A percentile compares a stretch with the other conserved stretches of the same genome.
Conservation (phyloP, 2,888 invertebrate genomes). For the Atethmia centrago region DNA sequence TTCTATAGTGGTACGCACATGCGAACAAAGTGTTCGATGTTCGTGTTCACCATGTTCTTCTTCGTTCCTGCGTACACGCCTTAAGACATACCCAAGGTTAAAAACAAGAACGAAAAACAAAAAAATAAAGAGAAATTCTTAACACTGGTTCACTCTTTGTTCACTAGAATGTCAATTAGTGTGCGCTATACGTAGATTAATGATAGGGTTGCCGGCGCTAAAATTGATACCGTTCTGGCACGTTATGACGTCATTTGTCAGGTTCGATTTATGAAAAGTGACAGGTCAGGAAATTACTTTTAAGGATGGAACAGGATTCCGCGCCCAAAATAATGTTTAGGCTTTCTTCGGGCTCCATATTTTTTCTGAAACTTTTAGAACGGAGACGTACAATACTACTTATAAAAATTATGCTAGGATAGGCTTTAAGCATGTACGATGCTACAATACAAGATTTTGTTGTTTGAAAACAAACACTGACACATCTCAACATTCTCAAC, state of each 20-base stretch:
- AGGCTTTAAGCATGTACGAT: neutral
- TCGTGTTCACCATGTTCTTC: too few relatives aligned
- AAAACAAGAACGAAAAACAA: slow-evolving; percentile 29
- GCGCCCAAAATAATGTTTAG: neutral
- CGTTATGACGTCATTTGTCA: slow-evolving; percentile 33
- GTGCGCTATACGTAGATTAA: slow-evolving; percentile 39
- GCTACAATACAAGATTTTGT: neutral
- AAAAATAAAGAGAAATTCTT: slow-evolving; percentile 44
- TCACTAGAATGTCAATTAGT: slow-evolving; percentile 50
- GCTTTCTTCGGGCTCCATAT: neutral
- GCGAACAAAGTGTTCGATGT: too few relatives aligned
- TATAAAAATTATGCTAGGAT: neutral
- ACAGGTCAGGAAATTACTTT: slow-evolving; percentile 43
- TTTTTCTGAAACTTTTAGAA: neutral
- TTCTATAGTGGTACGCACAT: too few relatives aligned
- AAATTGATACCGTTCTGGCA: slow-evolving; percentile 23
- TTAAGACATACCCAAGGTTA: neutral
- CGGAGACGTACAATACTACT: neutral
- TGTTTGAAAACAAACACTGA: neutral
- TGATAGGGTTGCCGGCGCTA: slow-evolving; percentile 22
- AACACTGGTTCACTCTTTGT: slow-evolving; percentile 25
- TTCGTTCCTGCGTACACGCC: too few relatives aligned
- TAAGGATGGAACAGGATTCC: slow-evolving; percentile 36
- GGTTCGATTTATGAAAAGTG: slow-evolving; percentile 49
- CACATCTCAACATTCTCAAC: neutral